Evolutionary conservation across 53 echinoderm and acorn worm genomes (phyloP), one percentile per base, ranked within the genome.

Genomic region (Mesocentrotus franciscanus): DNA sequence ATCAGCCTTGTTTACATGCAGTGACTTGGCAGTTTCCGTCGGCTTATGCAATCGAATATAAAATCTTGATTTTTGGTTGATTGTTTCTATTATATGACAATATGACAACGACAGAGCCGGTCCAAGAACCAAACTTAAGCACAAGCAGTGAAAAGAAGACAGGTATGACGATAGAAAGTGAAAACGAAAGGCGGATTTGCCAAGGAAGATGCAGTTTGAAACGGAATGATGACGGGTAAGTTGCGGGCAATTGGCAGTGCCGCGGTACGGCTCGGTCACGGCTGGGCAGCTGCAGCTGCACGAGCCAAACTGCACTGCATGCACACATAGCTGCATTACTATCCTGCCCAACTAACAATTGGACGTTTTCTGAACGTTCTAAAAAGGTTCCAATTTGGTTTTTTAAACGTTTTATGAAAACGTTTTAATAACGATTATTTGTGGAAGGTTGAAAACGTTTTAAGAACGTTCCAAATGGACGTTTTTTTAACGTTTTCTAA

Each of bases 171-270:
- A 18, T 11, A 72, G 92, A 24, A 92, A 74, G 18, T 12, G 92
- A 76, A 92, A 92, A 56, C 32, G 76, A 92, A 42, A 49, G 92
- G 49, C 56, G 49, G 12, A 49, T 71, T 39, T 74, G 92, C 56
- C 30, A 24, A 64, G 12, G 49, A 42, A 74, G 74, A 17, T 66
- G 92, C 92, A 74, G 74, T 72, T 11, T 39, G 24, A 75, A 42
- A 16, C 75, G 74, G 58, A 36, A 71, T 68, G 71, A 56, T 56
- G 92, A 92, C 49, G 92, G 76, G 92, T 92, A 56, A 92, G 92
- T 56, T 20, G 6, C 35, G 59, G 85, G 30, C 64, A n/a, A 29
- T n/a, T 12, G 61, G 57, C 56, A 22, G 85, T 18, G 89, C 26
- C 29, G 57, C 24, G 89, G 55, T 24, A 59, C 57, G 12, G 89